A percentile compares a stretch with the other conserved stretches of the same genome.
Evolutionary conservation across 2,888 invertebrate species (phyloP).

Genomic region (Steinernema hermaphroditum): DNA sequence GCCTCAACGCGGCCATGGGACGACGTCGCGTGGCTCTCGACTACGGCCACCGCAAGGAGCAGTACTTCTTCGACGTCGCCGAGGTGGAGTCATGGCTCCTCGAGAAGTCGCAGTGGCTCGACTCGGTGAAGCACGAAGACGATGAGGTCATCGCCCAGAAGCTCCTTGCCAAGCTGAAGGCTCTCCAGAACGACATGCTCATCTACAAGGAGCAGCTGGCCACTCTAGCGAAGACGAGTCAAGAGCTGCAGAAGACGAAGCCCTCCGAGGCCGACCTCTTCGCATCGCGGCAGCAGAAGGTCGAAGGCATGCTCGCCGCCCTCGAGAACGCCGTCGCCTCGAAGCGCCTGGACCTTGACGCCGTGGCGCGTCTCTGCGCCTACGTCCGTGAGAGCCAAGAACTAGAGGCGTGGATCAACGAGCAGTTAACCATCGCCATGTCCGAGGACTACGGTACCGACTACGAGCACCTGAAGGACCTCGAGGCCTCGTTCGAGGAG

Average conservation of each 20-base stretch:
- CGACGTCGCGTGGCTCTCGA: constrained; percentile 70
- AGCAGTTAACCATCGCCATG: constrained; percentile 83
- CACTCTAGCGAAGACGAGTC: constrained; percentile 47
- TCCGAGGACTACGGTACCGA: constrained; percentile 93
- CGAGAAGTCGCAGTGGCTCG: constrained; percentile 75
- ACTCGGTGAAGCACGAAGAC: constrained; percentile 80
- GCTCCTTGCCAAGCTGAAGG: constrained; percentile 90
- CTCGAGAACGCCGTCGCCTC: constrained; percentile 41
- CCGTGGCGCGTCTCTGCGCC: constrained; percentile 86
- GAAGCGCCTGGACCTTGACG: constrained; percentile 75
- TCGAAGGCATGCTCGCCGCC: constrained; percentile 52
- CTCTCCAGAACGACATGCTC: constrained; percentile 67
- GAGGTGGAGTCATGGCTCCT: constrained; percentile 85
- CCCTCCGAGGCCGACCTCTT: constrained; percentile 50
- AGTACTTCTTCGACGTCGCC: constrained; percentile 69
- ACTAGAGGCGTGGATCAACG: constrained; percentile 87
- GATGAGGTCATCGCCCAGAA: constrained; percentile 89
- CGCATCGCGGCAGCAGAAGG: constrained; percentile 51
- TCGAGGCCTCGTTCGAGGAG: constrained; percentile 88
- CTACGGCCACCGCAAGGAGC: constrained; percentile 83
- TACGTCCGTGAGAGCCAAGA: constrained; percentile 87
- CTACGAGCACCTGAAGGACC: constrained; percentile 73
- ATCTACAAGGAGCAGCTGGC: constrained; percentile 57
- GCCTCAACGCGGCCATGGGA: constrained; percentile 60
- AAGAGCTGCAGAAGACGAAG: constrained; percentile 43